These are phyloP conservation scores for Calliopum simillimum DNA, from an alignment of 2,888 invertebrate species.

Conservation along the genomic window DNA sequence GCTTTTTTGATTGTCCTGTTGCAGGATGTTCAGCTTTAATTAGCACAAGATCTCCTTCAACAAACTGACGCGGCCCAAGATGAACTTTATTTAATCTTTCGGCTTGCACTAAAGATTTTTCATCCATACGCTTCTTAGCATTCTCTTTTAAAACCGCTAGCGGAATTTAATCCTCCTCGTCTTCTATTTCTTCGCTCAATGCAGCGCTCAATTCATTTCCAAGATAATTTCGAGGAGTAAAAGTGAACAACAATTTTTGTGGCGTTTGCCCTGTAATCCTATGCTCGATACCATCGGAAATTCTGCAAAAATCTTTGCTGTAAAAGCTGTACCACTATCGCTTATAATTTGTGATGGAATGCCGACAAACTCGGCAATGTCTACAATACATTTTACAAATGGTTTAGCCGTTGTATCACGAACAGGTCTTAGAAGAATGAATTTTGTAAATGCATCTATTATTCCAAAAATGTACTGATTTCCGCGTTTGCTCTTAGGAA, in stretches of 20 bases:
- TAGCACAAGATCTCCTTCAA: too few species aligned
- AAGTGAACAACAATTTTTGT: not conserved
- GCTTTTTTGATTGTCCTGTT: too few species aligned
- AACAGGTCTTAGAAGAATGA: constrained; percentile 36
- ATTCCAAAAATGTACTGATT: constrained; percentile 36
- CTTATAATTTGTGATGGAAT: not conserved
- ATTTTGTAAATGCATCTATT: constrained; percentile 31
- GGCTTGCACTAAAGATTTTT: constrained; percentile 22
- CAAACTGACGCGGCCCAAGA: not conserved
- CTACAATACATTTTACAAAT: constrained; percentile 26
- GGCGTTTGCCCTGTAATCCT: not conserved
- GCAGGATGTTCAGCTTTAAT: too few species aligned
- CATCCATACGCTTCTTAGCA: constrained; percentile 24
- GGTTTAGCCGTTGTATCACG: constrained; percentile 31
- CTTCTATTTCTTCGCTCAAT: not conserved
- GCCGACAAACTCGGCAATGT: constrained; percentile 1
- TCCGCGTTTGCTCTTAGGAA: constrained; percentile 47
- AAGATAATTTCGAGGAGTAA: not conserved
- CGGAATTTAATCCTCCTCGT: not conserved
- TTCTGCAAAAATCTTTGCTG: too few species aligned
- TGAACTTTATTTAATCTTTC: constrained; percentile 30
- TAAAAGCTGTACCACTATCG: not conserved
- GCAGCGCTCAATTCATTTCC: not conserved
- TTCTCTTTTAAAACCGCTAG: too few species aligned
- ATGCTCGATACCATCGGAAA: too few species aligned